Conservation (phyloP, 2,113 vertebrate genomes). For the Pteruthius melanotis region DNA sequence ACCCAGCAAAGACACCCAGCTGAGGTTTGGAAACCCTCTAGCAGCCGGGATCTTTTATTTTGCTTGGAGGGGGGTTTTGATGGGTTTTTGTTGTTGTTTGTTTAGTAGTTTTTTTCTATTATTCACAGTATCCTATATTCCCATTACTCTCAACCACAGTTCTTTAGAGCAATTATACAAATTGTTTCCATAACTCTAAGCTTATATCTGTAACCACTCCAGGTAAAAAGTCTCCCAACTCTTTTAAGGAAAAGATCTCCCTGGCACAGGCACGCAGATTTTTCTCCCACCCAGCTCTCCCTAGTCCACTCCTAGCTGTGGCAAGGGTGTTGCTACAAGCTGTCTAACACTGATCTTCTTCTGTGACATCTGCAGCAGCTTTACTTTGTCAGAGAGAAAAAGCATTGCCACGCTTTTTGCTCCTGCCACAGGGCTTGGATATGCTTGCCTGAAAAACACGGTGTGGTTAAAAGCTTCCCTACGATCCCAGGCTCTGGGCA, state of each 20-base stretch:
- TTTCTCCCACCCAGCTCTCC: not conserved
- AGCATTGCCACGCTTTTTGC: not conserved
- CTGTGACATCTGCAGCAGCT: not conserved
- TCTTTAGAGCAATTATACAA: not conserved
- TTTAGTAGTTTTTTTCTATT: not conserved
- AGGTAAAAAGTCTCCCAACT: not conserved
- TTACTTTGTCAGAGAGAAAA: not conserved
- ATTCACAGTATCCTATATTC: not conserved
- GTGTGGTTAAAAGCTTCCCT: not conserved
- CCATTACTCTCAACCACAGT: not conserved
- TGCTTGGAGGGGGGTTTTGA: not conserved
- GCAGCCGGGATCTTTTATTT: not conserved
- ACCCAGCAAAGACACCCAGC: not conserved
- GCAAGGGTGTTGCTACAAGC: not conserved
- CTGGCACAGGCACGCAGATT: fast-evolving
- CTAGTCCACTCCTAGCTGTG: not conserved
- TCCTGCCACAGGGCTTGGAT: not conserved
- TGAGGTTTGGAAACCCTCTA: not conserved
- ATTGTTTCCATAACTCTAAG: not conserved
- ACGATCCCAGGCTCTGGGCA: not conserved
- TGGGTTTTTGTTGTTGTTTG: not conserved
- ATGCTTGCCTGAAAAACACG: fast-evolving
- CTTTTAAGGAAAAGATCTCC: not conserved
- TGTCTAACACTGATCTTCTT: not conserved
- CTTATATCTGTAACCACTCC: not conserved